Evolutionary conservation across 2,888 invertebrate genomes (phyloP).

Genomic region (Dendrolimus houi): DNA sequence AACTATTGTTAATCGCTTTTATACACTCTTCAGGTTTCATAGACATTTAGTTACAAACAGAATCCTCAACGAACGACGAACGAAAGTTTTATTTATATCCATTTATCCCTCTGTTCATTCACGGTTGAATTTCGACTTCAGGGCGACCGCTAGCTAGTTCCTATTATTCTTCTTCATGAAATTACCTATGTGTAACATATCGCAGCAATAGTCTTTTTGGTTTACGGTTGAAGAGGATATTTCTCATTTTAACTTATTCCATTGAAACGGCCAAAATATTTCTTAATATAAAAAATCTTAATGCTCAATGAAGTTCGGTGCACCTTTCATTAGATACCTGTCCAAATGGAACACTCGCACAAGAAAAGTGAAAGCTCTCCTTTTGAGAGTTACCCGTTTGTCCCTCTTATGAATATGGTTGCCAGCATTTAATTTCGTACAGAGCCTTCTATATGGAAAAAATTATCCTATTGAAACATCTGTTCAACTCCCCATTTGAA

Average conservation of each 20-base stretch:
- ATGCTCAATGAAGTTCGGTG: not conserved
- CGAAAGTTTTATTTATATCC: no score
- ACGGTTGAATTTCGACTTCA: no score
- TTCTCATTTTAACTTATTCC: constrained; percentile 8
- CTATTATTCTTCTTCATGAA: no score
- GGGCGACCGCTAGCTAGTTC: no score
- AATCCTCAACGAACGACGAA: no score
- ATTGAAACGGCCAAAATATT: not conserved
- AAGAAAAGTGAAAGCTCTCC: not conserved
- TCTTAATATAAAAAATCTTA: not conserved
- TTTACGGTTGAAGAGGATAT: constrained; percentile 1
- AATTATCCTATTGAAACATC: not conserved
- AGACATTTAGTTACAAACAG: no score
- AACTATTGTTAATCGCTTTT: no score
- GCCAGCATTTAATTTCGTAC: not conserved
- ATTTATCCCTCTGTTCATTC: no score
- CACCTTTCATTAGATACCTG: not conserved
- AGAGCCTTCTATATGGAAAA: not conserved
- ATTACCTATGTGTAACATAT: no score
- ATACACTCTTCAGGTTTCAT: no score
- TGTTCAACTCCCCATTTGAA: not conserved
- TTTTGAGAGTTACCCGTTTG: not conserved
- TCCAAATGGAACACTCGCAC: not conserved
- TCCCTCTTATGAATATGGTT: not conserved
- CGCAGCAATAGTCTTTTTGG: no score